Evolutionary conservation across 2,888 invertebrate genomes (phyloP).

Genomic region (Diplazon laetatorius): DNA sequence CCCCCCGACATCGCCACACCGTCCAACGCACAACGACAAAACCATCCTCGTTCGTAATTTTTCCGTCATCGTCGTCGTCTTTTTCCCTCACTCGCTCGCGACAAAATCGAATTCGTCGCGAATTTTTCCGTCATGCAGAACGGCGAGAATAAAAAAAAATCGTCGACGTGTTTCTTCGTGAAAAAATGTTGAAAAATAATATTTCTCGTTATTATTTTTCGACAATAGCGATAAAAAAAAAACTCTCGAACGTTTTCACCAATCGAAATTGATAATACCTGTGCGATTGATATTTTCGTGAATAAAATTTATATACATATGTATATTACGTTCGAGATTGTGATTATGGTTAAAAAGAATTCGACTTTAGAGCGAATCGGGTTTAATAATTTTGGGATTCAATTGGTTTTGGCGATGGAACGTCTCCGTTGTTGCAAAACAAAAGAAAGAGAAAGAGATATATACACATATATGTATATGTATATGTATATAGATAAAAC

Average conservation of each 20-base stretch:
- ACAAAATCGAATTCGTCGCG: conserved; percentile 25
- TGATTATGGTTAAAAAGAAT: too few relatives aligned
- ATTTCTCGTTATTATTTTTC: conserved; percentile 49
- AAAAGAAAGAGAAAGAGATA: too few relatives aligned
- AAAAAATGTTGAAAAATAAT: conserved; percentile 32
- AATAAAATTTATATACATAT: too few relatives aligned
- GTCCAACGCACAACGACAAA: conserved; percentile 41
- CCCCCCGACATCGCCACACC: conserved; percentile 48
- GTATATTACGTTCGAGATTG: too few relatives aligned
- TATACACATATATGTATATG: too few relatives aligned
- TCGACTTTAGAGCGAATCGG: too few relatives aligned
- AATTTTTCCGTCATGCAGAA: conserved; percentile 39
- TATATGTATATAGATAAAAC: too few relatives aligned
- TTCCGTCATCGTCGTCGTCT: conserved; percentile 2
- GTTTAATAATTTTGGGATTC: neutral
- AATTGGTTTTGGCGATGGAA: neutral
- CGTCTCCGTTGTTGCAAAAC: conserved; percentile 19
- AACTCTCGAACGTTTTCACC: conserved; percentile 32
- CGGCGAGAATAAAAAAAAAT: conserved; percentile 9
- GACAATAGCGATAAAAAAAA: conserved; percentile 42
- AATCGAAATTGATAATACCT: too few relatives aligned
- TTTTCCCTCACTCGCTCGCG: neutral
- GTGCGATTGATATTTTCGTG: too few relatives aligned
- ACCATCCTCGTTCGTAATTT: conserved; percentile 26
- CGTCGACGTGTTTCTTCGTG: conserved; percentile 54